Conservation (phyloP, 2,888 invertebrate genomes). For the Sphaerophoria taeniata region DNA sequence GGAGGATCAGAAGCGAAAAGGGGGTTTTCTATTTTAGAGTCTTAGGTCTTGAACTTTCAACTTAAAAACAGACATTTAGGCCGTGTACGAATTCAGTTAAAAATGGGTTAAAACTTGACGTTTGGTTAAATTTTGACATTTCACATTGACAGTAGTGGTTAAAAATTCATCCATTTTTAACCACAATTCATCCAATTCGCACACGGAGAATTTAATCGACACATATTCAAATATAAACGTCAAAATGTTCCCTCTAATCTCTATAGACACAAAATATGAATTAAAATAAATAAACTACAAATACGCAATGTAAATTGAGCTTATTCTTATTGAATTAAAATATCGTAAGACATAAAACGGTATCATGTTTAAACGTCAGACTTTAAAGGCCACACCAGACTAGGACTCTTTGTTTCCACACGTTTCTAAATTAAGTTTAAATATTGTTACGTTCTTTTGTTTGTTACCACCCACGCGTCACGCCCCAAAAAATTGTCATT, state of each 20-base stretch:
- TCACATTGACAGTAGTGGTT: too few species aligned
- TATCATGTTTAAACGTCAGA: too few species aligned
- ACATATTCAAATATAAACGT: background rate
- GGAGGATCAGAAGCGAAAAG: slow-evolving; percentile 81
- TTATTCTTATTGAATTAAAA: slow-evolving; percentile 38
- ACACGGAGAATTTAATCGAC: slow-evolving; percentile 1
- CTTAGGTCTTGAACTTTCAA: slow-evolving; percentile 10
- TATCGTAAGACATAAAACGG: background rate
- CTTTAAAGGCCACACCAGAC: too few species aligned
- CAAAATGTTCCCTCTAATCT: background rate
- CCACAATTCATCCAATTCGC: slow-evolving; percentile 43
- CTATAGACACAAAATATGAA: slow-evolving; percentile 24
- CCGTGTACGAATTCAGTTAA: too few species aligned
- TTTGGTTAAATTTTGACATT: too few species aligned
- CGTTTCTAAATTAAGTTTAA: too few species aligned
- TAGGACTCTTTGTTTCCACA: too few species aligned
- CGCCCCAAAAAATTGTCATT: too few species aligned
- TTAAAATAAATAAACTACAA: slow-evolving; percentile 27
- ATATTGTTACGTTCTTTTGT: too few species aligned
- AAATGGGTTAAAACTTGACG: too few species aligned
- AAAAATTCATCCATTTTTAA: too few species aligned
- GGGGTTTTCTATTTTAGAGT: slow-evolving; percentile 54
- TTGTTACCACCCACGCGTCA: too few species aligned
- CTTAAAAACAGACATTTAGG: slow-evolving; percentile 1
- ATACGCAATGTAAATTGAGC: slow-evolving; percentile 53